Percentiles rank a stretch among this genome's conserved stretches.
These are phyloP conservation scores for Pelagia noctiluca DNA, from an alignment of 30 jellyfish, hydroid and myxozoan species.

Conservation along the genomic window DNA sequence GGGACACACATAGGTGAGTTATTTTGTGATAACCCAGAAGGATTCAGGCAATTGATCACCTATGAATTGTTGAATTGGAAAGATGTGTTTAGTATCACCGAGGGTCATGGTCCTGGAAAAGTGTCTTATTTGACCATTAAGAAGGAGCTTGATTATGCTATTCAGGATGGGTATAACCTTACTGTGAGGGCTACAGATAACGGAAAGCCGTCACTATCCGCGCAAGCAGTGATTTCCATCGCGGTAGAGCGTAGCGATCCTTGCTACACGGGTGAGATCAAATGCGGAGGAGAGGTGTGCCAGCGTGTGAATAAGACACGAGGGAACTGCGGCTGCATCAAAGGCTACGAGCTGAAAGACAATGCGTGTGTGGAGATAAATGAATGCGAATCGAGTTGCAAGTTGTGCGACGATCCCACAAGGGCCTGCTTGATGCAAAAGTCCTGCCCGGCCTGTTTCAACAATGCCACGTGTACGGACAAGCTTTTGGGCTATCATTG, in stretches of 20 bases:
- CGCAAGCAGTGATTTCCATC: conserved; percentile 43
- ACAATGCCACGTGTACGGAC: conserved; percentile 64
- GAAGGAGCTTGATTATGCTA: conserved; percentile 64
- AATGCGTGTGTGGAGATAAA: conserved; percentile 63
- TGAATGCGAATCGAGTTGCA: conserved; percentile 77
- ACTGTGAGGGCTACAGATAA: conserved; percentile 74
- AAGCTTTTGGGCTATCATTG: conserved; percentile 42
- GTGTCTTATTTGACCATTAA: conserved; percentile 51
- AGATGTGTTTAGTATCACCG: conserved; percentile 49
- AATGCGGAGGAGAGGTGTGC: conserved; percentile 74
- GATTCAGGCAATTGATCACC: conserved; percentile 52
- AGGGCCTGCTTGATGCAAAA: conserved; percentile 33
- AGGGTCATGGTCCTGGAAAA: conserved; percentile 69
- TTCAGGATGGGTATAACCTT: conserved; percentile 9
- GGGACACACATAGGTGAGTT: conserved; percentile 75
- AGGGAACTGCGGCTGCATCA: conserved; percentile 72
- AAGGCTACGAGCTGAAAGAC: conserved; percentile 65
- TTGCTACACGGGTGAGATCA: conserved; percentile 50
- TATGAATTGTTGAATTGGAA: conserved; percentile 47
- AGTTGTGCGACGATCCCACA: conserved; percentile 59
- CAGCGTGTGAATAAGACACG: conserved; percentile 69
- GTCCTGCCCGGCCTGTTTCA: conserved; percentile 45
- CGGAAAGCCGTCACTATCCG: conserved; percentile 84
- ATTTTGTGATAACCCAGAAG: conserved; percentile 88
- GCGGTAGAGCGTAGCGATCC: conserved; percentile 72